These are phyloP conservation scores for Latrodectus geometricus DNA, from an alignment of 1,140 invertebrate species.

Conservation along the genomic window DNA sequence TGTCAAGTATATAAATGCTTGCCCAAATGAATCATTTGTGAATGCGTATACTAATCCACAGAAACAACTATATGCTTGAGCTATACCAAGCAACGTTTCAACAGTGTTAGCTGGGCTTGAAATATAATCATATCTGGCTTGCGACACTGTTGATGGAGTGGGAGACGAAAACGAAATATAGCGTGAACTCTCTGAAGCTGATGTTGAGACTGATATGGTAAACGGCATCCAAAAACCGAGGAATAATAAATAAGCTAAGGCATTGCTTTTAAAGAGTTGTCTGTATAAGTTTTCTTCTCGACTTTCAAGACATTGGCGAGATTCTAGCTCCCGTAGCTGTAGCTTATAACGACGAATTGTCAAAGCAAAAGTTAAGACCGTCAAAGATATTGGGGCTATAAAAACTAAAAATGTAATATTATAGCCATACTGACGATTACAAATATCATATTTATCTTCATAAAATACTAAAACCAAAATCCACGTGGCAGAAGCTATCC, in stretches of 20 bases:
- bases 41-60: conserved; percentile 61
- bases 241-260: conserved; percentile 60
- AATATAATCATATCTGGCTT: conserved; percentile 31
- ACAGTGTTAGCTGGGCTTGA: conserved; percentile 25
- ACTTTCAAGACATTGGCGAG: conserved; percentile 49
- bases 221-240: conserved; percentile 63
- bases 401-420: conserved; percentile 55
- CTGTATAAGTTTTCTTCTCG: conserved; percentile 60
- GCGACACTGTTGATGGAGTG: background rate
- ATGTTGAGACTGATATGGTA: conserved; percentile 30
- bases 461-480: conserved; percentile 45
- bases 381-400: conserved; percentile 48
- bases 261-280: conserved; percentile 61
- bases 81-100: conserved; percentile 55
- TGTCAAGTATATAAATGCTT: conserved; percentile 61
- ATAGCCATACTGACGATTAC: conserved; percentile 45
- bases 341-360: conserved; percentile 51
- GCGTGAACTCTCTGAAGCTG: background rate
- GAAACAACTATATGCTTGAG: conserved; percentile 62
- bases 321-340: conserved; percentile 41
- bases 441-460: conserved; percentile 50
- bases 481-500: conserved; percentile 49
- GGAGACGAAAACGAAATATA: too few relatives aligned
- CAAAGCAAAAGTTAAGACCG: conserved; percentile 40
- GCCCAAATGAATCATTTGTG: conserved; percentile 60